Evolutionary conservation across 2,113 vertebrate species (phyloP).

Genomic region (Gadus macrocephalus): DNA sequence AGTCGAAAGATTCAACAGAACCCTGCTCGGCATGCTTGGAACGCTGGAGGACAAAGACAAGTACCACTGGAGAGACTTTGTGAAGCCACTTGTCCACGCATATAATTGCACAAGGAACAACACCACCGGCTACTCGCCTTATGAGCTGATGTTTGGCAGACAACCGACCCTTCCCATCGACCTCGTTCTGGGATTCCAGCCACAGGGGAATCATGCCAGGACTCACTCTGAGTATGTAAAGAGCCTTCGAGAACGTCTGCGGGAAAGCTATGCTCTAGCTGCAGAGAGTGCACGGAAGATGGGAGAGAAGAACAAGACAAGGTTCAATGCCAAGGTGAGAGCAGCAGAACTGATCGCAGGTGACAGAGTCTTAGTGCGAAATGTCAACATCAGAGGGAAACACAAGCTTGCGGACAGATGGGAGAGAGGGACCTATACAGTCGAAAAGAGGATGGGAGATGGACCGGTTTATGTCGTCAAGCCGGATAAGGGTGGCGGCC

Average conservation of each 20-base stretch:
- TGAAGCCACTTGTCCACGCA: slow-evolving; percentile 11
- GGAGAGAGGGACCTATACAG: not conserved
- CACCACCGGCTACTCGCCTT: not conserved
- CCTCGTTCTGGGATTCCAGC: not conserved
- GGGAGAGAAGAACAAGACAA: not conserved
- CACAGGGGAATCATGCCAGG: not conserved
- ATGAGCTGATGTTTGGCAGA: slow-evolving; percentile 1
- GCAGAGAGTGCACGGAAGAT: not conserved
- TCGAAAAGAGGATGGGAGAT: not conserved
- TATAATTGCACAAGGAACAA: slow-evolving; percentile 19
- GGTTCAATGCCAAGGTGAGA: slow-evolving; percentile 2
- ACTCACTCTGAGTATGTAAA: not conserved
- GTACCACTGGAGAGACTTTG: too few species aligned
- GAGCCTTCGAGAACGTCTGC: not conserved
- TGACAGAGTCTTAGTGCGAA: slow-evolving; percentile 1
- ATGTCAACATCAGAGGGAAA: not conserved
- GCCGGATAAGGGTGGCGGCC: not conserved
- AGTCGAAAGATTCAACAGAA: not conserved
- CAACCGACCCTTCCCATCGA: not conserved
- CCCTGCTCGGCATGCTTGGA: not conserved
- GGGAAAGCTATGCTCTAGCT: not conserved
- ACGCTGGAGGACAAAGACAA: not conserved
- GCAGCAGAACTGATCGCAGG: not conserved
- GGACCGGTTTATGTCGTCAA: not conserved
- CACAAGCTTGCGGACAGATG: slow-evolving; percentile 11